A percentile compares a stretch with the other conserved stretches of the same genome.
Conservation (phyloP, 2,888 invertebrate species). For the Brenthis ino region DNA sequence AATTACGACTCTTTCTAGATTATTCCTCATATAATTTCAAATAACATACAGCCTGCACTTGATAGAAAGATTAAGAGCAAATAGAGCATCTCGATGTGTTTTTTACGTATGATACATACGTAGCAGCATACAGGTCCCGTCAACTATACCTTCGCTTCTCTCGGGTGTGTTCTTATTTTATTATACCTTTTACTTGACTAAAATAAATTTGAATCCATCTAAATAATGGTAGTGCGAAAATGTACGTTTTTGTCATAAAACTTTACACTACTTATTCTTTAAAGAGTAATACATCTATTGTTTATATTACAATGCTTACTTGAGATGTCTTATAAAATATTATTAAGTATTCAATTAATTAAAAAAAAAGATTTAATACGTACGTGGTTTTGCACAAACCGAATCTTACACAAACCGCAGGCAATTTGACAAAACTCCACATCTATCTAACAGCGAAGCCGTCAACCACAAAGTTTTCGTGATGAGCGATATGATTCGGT, state of each 20-base stretch:
- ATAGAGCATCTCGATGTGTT: not conserved
- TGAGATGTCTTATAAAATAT: no score
- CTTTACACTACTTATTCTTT: no score
- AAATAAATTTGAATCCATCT: no score
- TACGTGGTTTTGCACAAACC: not conserved
- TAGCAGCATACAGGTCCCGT: no score
- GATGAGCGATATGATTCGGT: slow-evolving; percentile 25
- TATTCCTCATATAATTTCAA: slow-evolving; percentile 14
- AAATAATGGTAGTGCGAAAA: no score
- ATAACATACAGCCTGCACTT: not conserved
- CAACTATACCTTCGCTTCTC: no score
- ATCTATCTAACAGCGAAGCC: slow-evolving; percentile 7
- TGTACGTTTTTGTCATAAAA: no score
- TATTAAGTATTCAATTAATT: not conserved
- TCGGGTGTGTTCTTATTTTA: no score
- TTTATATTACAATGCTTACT: no score
- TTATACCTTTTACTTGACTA: no score
- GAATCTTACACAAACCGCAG: slow-evolving; percentile 4
- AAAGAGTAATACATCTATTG: no score
- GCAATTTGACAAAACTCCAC: slow-evolving; percentile 16
- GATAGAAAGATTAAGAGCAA: not conserved
- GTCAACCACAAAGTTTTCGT: slow-evolving; percentile 13
- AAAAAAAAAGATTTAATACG: not conserved
- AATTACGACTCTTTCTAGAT: slow-evolving; percentile 38
- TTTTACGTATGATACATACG: no score